Base-by-base conservation (phyloP, 2,888 invertebrate genomes). In the Carabus problematicus region DNA sequence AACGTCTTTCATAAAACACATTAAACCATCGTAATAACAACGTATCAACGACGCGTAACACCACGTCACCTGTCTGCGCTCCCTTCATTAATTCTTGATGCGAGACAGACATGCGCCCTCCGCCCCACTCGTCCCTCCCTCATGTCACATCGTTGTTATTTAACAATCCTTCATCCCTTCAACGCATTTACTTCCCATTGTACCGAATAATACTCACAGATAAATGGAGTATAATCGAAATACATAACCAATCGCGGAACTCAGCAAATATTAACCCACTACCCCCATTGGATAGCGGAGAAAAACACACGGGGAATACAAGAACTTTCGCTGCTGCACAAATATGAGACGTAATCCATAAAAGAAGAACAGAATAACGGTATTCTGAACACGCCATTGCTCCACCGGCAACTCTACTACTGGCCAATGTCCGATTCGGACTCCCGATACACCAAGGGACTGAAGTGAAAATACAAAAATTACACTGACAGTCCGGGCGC, bases 331-430 rank as follows among this genome's bases (percentile, higher is more conserved):
- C 63, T 41, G 56, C 64, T 55, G 55, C 49, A 64, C 56, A 64
- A 64, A 56, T 64, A 64, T 64, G 64, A 64, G 64, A 41, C 55
- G 52, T 49, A 63, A 63, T 63, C 63, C 63, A 63, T 54, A 52
- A 63, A 43, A 63, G 63, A 40, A 12, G 19, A 11, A 54, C 49
- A 49, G 18, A 64, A 64, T 29, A 29, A 29, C 29, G 29, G 29
- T 54, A 64, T 64, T 64, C 64, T 11, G 8, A 1, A 45, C 64
- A 64, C 64, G 64, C 55, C 19, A 43, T 14, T 14, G 45, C 3
- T 45, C 45, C 45, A 3, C 12, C 11, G n/a, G n/a, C 6, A 52
- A 52, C n/a, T 14, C 12, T 14, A n/a, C 9, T 9, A 9, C 49
- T 8, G 41, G 11, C 41, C 58, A 14, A 14, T 42, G 59, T 42